phyloP scores from a whole-genome alignment of 2,888 invertebrate genomes.

The Slavum lentiscoides region DNA sequence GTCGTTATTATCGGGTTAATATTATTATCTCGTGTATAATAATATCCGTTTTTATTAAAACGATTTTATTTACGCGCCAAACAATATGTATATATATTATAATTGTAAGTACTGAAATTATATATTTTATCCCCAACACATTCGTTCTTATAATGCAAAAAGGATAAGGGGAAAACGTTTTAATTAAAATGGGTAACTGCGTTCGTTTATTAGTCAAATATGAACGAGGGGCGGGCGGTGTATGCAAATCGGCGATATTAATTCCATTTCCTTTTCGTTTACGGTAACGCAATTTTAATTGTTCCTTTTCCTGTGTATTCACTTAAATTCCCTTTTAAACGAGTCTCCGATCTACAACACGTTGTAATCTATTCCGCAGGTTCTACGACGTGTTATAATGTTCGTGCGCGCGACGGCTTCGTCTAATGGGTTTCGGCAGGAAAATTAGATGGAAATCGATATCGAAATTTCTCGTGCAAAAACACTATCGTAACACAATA shows the following conservation, averaged over 20 bases:
- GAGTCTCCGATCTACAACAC: neutral
- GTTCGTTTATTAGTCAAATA: neutral
- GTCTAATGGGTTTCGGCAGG: constrained; percentile 7
- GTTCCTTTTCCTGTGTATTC: neutral
- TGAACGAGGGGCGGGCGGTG: no score
- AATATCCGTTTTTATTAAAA: no score
- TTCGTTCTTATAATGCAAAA: no score
- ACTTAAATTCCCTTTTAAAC: neutral
- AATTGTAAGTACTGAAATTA: no score
- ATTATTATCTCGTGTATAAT: no score
- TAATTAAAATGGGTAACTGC: neutral
- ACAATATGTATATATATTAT: no score
- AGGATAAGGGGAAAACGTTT: neutral
- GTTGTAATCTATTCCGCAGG: neutral
- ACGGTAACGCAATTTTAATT: neutral
- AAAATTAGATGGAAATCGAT: constrained; percentile 3
- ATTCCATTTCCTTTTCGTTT: neutral
- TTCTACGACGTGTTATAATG: neutral
- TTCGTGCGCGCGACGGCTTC: neutral
- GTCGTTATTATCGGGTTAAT: no score
- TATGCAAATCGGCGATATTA: neutral
- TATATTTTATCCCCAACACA: no score
- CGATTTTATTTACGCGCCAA: no score
- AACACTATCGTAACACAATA: neutral
- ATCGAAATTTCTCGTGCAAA: constrained; percentile 1